These are phyloP conservation scores for Eudyptes chrysolophus DNA, from an alignment of 2,113 vertebrate species.

Conservation along the genomic window DNA sequence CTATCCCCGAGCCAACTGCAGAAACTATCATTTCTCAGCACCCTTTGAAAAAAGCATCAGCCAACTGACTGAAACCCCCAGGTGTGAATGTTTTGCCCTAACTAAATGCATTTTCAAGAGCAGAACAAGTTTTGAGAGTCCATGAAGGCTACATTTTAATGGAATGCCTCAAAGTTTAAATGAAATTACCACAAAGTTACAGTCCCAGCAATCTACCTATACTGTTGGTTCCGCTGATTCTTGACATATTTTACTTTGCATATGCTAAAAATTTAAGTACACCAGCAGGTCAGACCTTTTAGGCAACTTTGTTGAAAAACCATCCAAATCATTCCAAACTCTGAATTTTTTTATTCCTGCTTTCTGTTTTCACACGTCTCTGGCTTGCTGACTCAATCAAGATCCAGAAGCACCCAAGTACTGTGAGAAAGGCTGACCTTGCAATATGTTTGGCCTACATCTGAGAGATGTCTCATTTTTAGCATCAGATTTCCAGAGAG, in stretches of 20 bases:
- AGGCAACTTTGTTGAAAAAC: neutral
- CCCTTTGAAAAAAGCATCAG: neutral
- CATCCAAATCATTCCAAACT: neutral
- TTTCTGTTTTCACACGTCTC: neutral
- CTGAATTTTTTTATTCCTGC: neutral
- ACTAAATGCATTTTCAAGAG: neutral
- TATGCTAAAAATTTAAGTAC: neutral
- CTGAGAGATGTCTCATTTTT: neutral
- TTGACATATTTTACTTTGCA: neutral
- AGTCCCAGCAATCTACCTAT: neutral
- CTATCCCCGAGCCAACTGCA: neutral
- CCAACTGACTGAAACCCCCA: neutral
- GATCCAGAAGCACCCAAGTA: neutral
- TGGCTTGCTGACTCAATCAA: neutral
- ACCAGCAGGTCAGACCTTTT: neutral
- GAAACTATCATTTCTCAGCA: neutral
- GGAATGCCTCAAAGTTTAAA: neutral
- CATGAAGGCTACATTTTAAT: neutral
- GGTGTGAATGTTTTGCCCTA: neutral
- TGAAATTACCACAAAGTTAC: neutral
- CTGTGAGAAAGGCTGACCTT: neutral
- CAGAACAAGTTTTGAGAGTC: neutral
- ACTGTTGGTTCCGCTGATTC: neutral
- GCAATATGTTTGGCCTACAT: neutral
- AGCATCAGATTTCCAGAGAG: neutral